A percentile compares a stretch with the other conserved stretches of the same genome.
Evolutionary conservation across 2,113 vertebrate species (phyloP).

Genomic region (Cyprinodon tularosa): DNA sequence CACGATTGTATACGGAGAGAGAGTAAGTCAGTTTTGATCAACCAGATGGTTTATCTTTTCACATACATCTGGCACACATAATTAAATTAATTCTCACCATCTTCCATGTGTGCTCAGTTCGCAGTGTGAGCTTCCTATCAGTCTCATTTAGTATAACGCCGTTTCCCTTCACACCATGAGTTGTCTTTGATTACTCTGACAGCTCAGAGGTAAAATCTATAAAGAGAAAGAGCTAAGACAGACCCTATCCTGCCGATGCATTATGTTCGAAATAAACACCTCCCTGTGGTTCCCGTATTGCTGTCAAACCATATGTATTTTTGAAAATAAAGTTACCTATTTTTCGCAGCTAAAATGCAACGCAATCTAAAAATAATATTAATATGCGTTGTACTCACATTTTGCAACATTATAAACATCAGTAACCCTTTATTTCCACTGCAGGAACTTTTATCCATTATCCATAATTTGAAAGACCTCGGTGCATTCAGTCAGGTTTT

Average conservation of each 20-base stretch:
- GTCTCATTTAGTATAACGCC: slow-evolving; percentile 66
- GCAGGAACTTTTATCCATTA: too few species aligned
- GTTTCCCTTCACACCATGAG: slow-evolving; percentile 58
- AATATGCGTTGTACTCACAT: neutral
- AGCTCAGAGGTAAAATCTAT: slow-evolving; percentile 46
- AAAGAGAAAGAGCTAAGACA: slow-evolving; percentile 27
- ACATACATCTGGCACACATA: slow-evolving; percentile 67
- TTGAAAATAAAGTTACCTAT: neutral
- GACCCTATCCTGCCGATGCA: slow-evolving; percentile 16
- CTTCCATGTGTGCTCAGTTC: slow-evolving; percentile 57
- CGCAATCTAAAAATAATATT: neutral
- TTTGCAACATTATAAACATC: neutral
- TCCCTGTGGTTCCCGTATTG: neutral
- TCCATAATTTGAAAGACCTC: too few species aligned
- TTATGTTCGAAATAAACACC: slow-evolving; percentile 12
- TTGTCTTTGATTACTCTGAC: slow-evolving; percentile 60
- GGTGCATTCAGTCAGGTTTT: too few species aligned
- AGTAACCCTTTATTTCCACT: neutral
- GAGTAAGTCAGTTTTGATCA: slow-evolving; percentile 58
- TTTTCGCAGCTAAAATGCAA: slow-evolving; percentile 13
- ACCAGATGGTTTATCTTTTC: slow-evolving; percentile 67
- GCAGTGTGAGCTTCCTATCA: slow-evolving; percentile 60
- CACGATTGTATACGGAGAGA: slow-evolving; percentile 31
- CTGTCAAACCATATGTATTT: neutral
- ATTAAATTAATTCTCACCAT: slow-evolving; percentile 69